Base-by-base conservation (phyloP, 2,888 invertebrate species). In the Eupithecia pulchellata region DNA sequence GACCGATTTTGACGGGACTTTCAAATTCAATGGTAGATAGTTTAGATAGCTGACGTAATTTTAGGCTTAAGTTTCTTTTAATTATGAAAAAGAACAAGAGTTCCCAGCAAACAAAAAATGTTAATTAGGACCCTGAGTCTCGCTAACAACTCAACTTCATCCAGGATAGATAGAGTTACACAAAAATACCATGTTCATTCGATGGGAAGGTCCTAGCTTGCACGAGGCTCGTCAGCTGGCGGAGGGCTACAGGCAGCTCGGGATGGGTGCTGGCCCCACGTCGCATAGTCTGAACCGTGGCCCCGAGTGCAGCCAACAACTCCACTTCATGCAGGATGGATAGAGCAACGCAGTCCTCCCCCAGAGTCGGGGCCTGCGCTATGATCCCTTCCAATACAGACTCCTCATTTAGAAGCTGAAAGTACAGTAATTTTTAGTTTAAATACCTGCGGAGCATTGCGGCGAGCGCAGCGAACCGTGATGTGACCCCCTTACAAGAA, bases 251-350 rank as follows among this genome's bases (percentile, higher is more conserved):
- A 0, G 96, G 95, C 70, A 97, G 90, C 36, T 96, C 95, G 0
- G 97, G 97, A 82, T 97, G 97, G 0, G 95, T 94, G 67, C 95
- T 95, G 0, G 96, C 95, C 6, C 97, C 95, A 73, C 96, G 95
- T 78, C 95, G 91, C 81, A 97, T 95, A 13, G 96, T 96, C 74
- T 96, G 95, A 0, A 95, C 92, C 82, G 97, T 96, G 0, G 96
- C 95, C 0, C 93, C 94, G 69, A 97, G 91, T 17, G 97, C 96
- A 0, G 96, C 95, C 76, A 97, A 91, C n/a, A 97, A 88, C 80
- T 97, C 97, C 25, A 96, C 96, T 85, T 97, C 97, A 83, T 97
- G 96, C 17, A 97, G 93, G 78, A 97, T 96, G 1, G 97, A 97
- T 36, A 97, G 89, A 0, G 97, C 96, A 17, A 96, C 95, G 52